phyloP scores from a whole-genome alignment of 2,888 invertebrate species.

The Troides helena region DNA sequence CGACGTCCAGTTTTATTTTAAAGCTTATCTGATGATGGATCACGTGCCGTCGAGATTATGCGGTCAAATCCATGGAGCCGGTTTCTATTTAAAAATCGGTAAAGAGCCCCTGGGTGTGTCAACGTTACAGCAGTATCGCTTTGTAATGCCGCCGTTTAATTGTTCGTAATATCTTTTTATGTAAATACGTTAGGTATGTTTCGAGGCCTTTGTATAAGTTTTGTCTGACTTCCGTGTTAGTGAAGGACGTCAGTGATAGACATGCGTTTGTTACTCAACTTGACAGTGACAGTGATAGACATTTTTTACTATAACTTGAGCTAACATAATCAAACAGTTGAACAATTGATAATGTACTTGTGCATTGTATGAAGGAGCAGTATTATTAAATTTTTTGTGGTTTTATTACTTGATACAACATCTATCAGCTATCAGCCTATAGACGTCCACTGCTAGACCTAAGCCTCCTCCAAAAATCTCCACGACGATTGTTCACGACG shows the following conservation, averaged over 20 bases:
- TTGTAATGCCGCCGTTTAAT: constrained; percentile 20
- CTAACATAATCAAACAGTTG: constrained; percentile 16
- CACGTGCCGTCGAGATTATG: constrained; percentile 28
- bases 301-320: constrained; percentile 3
- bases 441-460: too few species aligned
- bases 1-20: constrained; percentile 29
- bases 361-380: too few species aligned
- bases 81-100: constrained; percentile 24
- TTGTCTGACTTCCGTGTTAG: constrained; percentile 22
- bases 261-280: constrained; percentile 5
- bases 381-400: too few species aligned
- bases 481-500: too few species aligned
- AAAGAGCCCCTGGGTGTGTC: constrained; percentile 1
- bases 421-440: too few species aligned
- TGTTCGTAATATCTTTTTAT: constrained; percentile 11
- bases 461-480: too few species aligned
- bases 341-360: constrained; percentile 10
- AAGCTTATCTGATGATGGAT: constrained; percentile 31
- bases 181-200: constrained; percentile 12
- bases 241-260: constrained; percentile 22
- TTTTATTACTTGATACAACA: too few species aligned
- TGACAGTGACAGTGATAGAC: background rate
- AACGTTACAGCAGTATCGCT: constrained; percentile 5
- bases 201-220: constrained; percentile 10
- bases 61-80: constrained; percentile 19